Conservation (phyloP, 2,888 invertebrate genomes). For the Stenchaetothrips biformis region DNA sequence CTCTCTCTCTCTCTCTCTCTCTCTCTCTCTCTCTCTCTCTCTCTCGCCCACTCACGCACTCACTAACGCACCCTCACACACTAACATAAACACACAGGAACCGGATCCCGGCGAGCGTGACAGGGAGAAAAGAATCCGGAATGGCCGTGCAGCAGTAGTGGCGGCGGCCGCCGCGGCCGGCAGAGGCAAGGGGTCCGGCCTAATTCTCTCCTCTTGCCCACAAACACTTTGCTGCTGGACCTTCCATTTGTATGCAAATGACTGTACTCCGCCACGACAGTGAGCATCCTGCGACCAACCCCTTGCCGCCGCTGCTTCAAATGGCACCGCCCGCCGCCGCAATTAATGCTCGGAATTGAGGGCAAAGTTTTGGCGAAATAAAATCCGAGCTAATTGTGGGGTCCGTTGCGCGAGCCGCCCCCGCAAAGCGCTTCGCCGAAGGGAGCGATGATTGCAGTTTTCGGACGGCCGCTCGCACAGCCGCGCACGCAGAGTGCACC, state of each 20-base stretch:
- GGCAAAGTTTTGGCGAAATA: too few relatives aligned
- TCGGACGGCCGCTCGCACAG: too few relatives aligned
- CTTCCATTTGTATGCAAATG: slow-evolving; percentile 17
- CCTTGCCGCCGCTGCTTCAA: not conserved
- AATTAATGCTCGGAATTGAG: too few relatives aligned
- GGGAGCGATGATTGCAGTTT: too few relatives aligned
- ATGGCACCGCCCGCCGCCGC: too few relatives aligned
- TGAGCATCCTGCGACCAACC: not conserved
- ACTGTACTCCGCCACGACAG: not conserved
- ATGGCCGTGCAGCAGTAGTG: too few relatives aligned
- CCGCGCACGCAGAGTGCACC: too few relatives aligned
- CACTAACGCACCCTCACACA: not conserved
- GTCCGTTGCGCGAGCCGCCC: too few relatives aligned
- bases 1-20: not conserved
- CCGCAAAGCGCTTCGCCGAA: too few relatives aligned
- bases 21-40: not conserved
- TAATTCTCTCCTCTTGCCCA: slow-evolving; percentile 6
- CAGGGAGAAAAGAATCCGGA: too few relatives aligned
- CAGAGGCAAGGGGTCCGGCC: not conserved
- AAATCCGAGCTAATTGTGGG: too few relatives aligned
- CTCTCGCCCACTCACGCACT: not conserved
- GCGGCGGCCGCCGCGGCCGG: not conserved
- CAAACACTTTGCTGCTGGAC: slow-evolving; percentile 17
- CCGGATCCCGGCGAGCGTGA: not conserved
- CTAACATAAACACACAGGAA: not conserved